Evolutionary conservation across 64 coral and sea anemone species (phyloP).

Genomic region (Pocillopora verrucosa): DNA sequence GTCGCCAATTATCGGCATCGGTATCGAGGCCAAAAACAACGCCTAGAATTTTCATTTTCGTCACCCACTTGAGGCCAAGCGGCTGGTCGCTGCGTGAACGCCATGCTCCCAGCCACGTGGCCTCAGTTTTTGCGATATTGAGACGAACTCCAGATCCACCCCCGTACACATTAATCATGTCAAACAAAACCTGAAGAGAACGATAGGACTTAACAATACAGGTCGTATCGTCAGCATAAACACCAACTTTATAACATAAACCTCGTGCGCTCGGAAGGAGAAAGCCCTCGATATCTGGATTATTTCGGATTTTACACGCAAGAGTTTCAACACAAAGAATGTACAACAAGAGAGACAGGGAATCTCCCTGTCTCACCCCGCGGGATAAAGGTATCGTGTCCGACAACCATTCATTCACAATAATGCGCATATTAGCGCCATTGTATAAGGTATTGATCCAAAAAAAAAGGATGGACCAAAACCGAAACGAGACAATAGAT

Average conservation of each 20-base stretch:
- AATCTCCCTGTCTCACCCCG: constrained; percentile 3
- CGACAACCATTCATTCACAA: not conserved
- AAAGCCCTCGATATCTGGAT: not conserved
- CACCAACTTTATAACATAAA: not conserved
- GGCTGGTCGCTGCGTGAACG: not conserved
- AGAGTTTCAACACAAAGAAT: not conserved
- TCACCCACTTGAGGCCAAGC: not conserved
- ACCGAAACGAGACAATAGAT: not conserved
- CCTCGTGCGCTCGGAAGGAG: not conserved
- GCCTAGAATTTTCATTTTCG: constrained; percentile 6
- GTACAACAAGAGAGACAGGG: constrained; percentile 7
- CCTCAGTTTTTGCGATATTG: not conserved
- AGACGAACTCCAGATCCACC: not conserved
- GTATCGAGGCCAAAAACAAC: not conserved
- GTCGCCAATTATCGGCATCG: not conserved
- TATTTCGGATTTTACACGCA: not conserved
- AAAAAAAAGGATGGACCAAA: not conserved
- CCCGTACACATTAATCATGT: no score
- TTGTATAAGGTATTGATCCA: constrained; percentile 11
- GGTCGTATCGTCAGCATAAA: constrained; percentile 43
- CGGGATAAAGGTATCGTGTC: not conserved
- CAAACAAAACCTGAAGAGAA: no score
- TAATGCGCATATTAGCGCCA: not conserved
- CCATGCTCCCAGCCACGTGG: constrained; percentile 17
- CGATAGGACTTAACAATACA: not conserved